Evolutionary conservation across 2,113 vertebrate species (phyloP), one percentile per base, ranked within the genome.

Genomic region (Notothenia coriiceps): DNA sequence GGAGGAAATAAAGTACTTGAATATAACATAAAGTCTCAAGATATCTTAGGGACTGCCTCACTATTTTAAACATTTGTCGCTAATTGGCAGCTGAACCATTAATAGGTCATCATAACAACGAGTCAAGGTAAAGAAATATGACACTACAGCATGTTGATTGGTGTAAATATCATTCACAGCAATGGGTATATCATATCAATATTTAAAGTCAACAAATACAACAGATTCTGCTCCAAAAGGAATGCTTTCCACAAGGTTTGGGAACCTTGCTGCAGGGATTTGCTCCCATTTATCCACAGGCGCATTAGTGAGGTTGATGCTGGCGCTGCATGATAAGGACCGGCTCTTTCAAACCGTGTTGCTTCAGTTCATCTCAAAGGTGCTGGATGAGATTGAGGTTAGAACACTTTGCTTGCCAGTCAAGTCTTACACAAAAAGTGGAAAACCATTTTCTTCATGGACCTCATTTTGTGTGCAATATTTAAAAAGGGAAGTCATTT

Each of bases 371-470:
- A 52, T 74, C 51, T 8, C 5, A 44, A 40, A 70, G 43, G 61
- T 52, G 54, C 1, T 50, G 79, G 65, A 75, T 55, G 6, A 65
- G 61, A 72, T 40, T 40, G 18, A 50, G 57, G 50, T 50, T 43
- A 51, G 33, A 4, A 57, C 51, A 47, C 6, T 54, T 35, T 46
- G 56, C 35, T 57, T 1, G 4, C 15, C 44, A 49, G 35, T 35
- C 5, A 65, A 56, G 29, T 44, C 44, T 29, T 70, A 6, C 4
- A 10, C 18, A 56, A 50, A 57, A 59, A 9, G 15, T 50, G 46
- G 33, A 43, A 62, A 62, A 59, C 13, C 4, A 1, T 3, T 13
- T 52, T 60, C 33, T 7, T 54, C 5, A 18, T 14, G 9, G 22
- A 20, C 18, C 5, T 70, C 0, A 2, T n/a, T 52, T 52, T 52